phyloP scores from a whole-genome alignment of 2,113 vertebrate genomes.

The Gorsachius goisagi region DNA sequence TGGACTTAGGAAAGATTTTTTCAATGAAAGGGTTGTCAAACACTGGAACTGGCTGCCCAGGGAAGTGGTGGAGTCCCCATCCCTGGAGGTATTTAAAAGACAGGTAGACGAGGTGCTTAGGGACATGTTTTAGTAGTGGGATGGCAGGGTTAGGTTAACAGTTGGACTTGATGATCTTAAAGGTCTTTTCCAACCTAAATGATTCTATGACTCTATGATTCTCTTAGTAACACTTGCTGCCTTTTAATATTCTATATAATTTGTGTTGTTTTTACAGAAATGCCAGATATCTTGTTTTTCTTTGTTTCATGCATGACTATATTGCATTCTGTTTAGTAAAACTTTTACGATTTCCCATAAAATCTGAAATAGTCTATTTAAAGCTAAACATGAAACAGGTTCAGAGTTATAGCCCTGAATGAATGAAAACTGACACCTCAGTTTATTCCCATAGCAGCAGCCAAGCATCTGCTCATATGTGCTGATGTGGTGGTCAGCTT shows the following conservation, averaged over 20 bases:
- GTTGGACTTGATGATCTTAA: no score
- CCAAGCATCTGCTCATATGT: background rate
- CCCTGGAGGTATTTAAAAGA: no score
- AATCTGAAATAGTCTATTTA: background rate
- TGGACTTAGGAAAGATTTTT: no score
- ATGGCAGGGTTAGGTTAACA: no score
- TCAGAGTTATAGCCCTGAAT: background rate
- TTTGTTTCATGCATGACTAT: background rate
- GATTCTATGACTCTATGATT: background rate
- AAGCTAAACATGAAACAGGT: background rate
- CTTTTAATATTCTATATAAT: background rate
- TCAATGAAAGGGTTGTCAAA: no score
- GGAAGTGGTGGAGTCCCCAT: no score
- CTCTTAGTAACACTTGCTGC: background rate
- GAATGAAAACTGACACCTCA: background rate
- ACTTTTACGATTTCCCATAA: background rate
- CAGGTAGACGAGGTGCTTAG: no score
- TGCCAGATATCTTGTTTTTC: background rate
- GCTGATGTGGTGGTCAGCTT: background rate
- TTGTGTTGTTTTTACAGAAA: background rate
- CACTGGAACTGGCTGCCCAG: no score
- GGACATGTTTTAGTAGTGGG: no score
- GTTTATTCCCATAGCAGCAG: background rate
- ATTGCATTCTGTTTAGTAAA: background rate
- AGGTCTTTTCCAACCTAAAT: no score